Conservation (phyloP, 2,113 vertebrate species). For the Osmerus eperlanus region DNA sequence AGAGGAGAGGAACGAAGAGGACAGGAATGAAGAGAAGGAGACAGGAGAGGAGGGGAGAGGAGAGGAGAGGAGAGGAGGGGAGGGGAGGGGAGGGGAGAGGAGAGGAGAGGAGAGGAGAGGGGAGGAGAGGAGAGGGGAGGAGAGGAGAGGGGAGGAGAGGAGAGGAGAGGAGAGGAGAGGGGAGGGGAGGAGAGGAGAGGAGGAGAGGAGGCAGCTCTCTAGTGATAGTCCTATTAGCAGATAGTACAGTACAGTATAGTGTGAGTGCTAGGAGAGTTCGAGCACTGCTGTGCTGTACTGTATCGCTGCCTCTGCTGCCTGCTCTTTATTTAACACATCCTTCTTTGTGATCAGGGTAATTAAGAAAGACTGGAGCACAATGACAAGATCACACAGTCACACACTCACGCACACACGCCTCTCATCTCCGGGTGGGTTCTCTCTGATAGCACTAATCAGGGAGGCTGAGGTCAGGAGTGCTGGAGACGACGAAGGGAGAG, state of each 20-base stretch:
- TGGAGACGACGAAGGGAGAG: constrained; percentile 15
- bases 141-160: no score
- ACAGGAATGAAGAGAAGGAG: no score
- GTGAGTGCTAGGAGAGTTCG: no score
- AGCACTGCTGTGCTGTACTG: neutral
- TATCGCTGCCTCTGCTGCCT: neutral
- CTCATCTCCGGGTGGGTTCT: constrained; percentile 49
- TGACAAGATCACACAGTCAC: constrained; percentile 38
- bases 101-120: no score
- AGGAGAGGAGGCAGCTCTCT: no score
- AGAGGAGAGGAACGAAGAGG: constrained; percentile 31
- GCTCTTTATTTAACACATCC: constrained; percentile 5
- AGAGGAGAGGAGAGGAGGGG: no score
- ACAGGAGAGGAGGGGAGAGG: no score
- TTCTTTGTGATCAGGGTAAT: constrained; percentile 44
- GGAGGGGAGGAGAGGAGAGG: constrained; percentile 38
- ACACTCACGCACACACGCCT: neutral
- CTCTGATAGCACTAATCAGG: constrained; percentile 36
- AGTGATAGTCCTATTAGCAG: no score
- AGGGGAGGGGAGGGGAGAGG: no score
- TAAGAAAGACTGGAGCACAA: constrained; percentile 20
- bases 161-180: constrained; percentile 42
- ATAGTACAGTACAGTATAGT: no score
- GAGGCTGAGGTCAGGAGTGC: constrained; percentile 25
- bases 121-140: no score